Evolutionary conservation across 2,113 vertebrate genomes (phyloP), one percentile per base, ranked within the genome.

Genomic region (Pachycephala philippinensis): DNA sequence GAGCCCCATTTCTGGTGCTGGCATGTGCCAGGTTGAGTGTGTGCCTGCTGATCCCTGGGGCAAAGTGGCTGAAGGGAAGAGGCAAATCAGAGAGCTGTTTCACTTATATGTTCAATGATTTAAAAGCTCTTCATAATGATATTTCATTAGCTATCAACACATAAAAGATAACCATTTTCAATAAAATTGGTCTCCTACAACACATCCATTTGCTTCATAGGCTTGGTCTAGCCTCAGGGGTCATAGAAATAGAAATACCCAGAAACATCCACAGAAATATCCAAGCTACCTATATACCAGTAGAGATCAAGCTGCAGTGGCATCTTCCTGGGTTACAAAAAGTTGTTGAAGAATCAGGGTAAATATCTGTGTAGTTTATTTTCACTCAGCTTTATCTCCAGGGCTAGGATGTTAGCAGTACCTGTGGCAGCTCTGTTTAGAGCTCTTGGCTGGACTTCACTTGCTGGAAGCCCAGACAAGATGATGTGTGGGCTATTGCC

Each of bases 141-240:
- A 94, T 78, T 93, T 86, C n/a, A 82, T 84, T 70, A 93, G 37
- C 65, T 90, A 87, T 63, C 39, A 64, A 77, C 84, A 69, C 35
- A 93, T 27, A 86, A 85, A 91, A 94, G 54, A 60, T 40, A 90
- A 81, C 9, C 16, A 72, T 53, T 89, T 90, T 61, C 69, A 61
- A 20, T 72, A 69, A 91, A 87, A 82, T 5, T 1, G 30, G 64
- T 86, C 57, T 83, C 54, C 57, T 56, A 56, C 0, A 4, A 69
- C 3, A n/a, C 20, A 71, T 23, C 18, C 59, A 39, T 88, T 84
- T 65, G 18, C 20, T 89, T 94, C 50, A 69, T 4, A 82, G 77
- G 39, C 31, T 18, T 74, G 28, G 23, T 60, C 66, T 93, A 13
- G 56, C 50, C 63, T 53, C 39, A 61, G 28, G 28, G 23, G 23